Percentiles rank a stretch among this genome's conserved stretches.
Evolutionary conservation across 2,113 vertebrate genomes (phyloP).

Genomic region (Lophius piscatorius): DNA sequence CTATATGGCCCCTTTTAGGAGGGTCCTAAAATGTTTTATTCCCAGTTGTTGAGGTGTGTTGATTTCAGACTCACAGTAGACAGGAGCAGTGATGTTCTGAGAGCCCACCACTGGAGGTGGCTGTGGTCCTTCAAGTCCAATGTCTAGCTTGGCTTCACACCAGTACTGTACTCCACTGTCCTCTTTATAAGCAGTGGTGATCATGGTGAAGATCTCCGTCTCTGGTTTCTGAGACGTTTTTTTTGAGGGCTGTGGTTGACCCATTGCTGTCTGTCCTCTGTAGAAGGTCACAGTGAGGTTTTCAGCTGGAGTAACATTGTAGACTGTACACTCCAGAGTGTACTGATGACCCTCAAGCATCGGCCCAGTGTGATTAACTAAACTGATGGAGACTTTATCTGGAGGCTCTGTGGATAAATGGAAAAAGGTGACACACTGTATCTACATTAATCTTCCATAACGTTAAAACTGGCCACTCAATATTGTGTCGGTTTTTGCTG

Average conservation of each 20-base stretch:
- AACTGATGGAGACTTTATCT: slow-evolving; percentile 36
- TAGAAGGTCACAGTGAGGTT: slow-evolving; percentile 51
- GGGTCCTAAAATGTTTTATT: no score
- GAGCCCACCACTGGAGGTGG: slow-evolving; percentile 7
- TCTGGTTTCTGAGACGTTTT: rapidly evolving
- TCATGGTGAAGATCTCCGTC: neutral
- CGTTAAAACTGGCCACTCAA: no score
- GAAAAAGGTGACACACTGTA: no score
- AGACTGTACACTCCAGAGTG: slow-evolving; percentile 64
- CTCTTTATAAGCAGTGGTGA: neutral
- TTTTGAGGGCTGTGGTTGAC: rapidly evolving
- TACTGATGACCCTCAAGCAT: slow-evolving; percentile 15
- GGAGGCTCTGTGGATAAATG: slow-evolving; percentile 55
- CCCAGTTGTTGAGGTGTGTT: no score
- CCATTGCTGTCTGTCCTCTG: neutral
- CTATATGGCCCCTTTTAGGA: no score
- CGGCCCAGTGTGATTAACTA: slow-evolving; percentile 16
- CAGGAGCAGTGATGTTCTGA: neutral
- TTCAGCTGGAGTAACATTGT: slow-evolving; percentile 17
- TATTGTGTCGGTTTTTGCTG: no score
- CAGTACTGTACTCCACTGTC: slow-evolving; percentile 40
- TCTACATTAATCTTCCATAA: no score
- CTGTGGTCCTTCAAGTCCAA: slow-evolving; percentile 38
- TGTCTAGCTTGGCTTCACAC: slow-evolving; percentile 50
- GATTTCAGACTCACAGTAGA: slow-evolving; percentile 58